Conservation (phyloP, 1,140 invertebrate species). For the Mycetomoellerius zeteki region DNA sequence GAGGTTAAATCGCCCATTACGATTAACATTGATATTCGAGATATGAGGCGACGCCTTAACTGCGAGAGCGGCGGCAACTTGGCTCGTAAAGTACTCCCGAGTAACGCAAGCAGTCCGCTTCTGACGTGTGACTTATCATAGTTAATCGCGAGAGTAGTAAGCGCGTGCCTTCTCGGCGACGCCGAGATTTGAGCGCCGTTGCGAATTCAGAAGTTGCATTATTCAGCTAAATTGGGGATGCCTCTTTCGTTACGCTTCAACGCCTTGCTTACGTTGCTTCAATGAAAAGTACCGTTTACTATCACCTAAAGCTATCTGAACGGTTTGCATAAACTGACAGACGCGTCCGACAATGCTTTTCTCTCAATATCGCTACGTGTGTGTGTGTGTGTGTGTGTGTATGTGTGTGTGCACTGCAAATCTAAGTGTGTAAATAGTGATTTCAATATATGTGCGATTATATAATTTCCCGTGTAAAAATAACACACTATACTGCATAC, state of each 20-base stretch:
- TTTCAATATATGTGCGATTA: no score
- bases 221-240: slow-evolving; percentile 26
- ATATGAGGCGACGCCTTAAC: slow-evolving; percentile 60
- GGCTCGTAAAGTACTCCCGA: slow-evolving; percentile 35
- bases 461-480: no score
- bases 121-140: slow-evolving; percentile 46
- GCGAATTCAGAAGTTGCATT: slow-evolving; percentile 21
- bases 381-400: background rate
- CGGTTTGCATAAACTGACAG: background rate
- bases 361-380: background rate
- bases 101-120: slow-evolving; percentile 27
- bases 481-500: no score
- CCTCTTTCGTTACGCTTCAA: background rate
- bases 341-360: background rate
- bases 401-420: background rate
- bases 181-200: slow-evolving; percentile 32
- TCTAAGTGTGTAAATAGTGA: no score
- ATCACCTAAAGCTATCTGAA: background rate
- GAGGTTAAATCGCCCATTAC: slow-evolving; percentile 63
- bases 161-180: slow-evolving; percentile 29
- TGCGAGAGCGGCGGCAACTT: slow-evolving; percentile 23
- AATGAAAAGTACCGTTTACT: slow-evolving; percentile 4
- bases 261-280: background rate
- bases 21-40: slow-evolving; percentile 63
- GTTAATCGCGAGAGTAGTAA: slow-evolving; percentile 39